A percentile compares a stretch with the other conserved stretches of the same genome.
Evolutionary conservation across 2,888 invertebrate species (phyloP).

Genomic region (Drosophila lutescens): DNA sequence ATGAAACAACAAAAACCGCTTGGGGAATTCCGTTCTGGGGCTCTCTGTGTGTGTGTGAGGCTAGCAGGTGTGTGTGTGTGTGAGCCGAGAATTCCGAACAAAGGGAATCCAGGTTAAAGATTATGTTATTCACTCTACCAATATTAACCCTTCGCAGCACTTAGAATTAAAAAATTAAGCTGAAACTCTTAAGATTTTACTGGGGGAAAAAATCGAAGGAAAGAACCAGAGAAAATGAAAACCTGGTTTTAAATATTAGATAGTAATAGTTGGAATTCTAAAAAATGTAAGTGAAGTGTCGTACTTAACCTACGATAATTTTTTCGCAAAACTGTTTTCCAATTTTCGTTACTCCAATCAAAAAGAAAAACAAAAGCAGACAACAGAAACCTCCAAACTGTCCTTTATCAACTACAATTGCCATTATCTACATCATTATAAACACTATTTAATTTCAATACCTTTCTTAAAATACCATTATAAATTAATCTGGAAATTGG

Average conservation of each 20-base stretch:
- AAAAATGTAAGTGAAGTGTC: too few species aligned
- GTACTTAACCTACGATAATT: too few species aligned
- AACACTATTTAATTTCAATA: too few species aligned
- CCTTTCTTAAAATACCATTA: too few species aligned
- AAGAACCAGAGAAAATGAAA: not conserved
- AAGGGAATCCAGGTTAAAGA: conserved; percentile 39
- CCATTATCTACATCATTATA: too few species aligned
- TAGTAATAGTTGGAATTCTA: too few species aligned
- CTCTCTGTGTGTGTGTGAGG: conserved; percentile 3
- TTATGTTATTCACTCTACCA: conserved; percentile 30
- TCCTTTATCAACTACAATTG: too few species aligned
- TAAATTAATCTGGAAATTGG: conserved; percentile 7
- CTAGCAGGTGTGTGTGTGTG: conserved; percentile 9
- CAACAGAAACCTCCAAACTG: too few species aligned
- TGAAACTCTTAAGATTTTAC: not conserved
- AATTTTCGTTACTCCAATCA: too few species aligned
- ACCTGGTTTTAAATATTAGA: not conserved
- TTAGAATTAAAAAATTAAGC: conserved; percentile 8
- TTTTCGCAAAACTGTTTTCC: not conserved
- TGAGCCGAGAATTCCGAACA: conserved; percentile 33
- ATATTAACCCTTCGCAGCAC: conserved; percentile 21
- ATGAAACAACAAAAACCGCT: conserved; percentile 41
- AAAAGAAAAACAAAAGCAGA: too few species aligned
- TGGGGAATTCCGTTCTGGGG: conserved; percentile 35
- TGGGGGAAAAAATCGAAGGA: not conserved